phyloP scores from a whole-genome alignment of 2,797 vertebrate genomes.

The Emydoidea blandingii region DNA sequence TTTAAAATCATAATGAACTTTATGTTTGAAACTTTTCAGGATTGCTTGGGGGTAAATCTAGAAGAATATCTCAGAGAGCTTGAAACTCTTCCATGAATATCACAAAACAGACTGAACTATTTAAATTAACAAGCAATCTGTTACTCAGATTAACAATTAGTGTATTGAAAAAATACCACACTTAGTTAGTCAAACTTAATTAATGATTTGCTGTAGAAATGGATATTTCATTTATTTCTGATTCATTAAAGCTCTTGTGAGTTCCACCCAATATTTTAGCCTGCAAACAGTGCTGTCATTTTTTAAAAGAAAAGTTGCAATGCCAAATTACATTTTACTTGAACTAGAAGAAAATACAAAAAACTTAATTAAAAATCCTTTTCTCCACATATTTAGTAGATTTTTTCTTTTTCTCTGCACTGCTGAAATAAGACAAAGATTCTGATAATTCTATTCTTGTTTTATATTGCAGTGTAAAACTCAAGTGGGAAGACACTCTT shows the following conservation, averaged over 20 bases:
- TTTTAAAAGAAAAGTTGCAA: accelerated
- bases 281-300: background rate
- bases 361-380: accelerated
- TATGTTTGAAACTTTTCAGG: constrained; percentile 44
- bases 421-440: background rate
- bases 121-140: constrained; percentile 35
- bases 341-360: background rate
- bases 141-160: constrained; percentile 47
- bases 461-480: accelerated
- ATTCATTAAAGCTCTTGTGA: constrained; percentile 4
- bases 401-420: background rate
- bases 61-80: constrained; percentile 17
- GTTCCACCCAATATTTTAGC: background rate
- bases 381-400: background rate
- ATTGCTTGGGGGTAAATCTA: constrained; percentile 42
- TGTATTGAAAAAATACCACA: background rate
- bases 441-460: background rate
- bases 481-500: background rate
- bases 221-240: constrained; percentile 14
- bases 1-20: constrained; percentile 58
- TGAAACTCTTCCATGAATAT: background rate
- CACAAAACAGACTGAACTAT: constrained; percentile 18
- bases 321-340: background rate
- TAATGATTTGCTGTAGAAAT: constrained; percentile 5
- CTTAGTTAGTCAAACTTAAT: constrained; percentile 35